Conservation (phyloP, 1,140 invertebrate species). For the Formica selysi region DNA sequence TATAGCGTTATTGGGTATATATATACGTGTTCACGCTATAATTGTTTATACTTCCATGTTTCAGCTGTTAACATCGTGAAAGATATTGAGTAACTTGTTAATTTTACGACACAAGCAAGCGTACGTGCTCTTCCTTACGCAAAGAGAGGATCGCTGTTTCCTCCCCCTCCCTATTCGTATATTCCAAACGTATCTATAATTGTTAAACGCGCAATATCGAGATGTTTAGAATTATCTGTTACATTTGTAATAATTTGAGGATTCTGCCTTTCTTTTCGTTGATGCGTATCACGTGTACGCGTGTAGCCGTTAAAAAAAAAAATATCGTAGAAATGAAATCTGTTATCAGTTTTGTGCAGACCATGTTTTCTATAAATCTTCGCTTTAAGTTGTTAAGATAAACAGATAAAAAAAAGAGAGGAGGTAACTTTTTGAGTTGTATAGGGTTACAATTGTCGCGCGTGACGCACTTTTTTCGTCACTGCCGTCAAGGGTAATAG, state of each 20-base stretch:
- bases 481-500: conserved; percentile 65
- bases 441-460: conserved; percentile 63
- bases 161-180: conserved; percentile 32
- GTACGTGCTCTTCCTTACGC: conserved; percentile 51
- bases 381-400: conserved; percentile 19
- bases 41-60: conserved; percentile 60
- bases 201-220: conserved; percentile 43
- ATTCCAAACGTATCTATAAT: conserved; percentile 42
- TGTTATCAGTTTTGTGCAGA: conserved; percentile 14
- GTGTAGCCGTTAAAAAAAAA: neutral
- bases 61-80: conserved; percentile 58
- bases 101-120: conserved; percentile 55
- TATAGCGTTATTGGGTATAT: conserved; percentile 47
- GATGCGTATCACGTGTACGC: conserved; percentile 33
- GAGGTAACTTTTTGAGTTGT: conserved; percentile 54
- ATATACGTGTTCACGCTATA: conserved; percentile 40
- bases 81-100: conserved; percentile 55
- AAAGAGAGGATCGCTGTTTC: conserved; percentile 27
- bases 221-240: conserved; percentile 55
- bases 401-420: neutral
- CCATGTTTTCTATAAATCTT: conserved; percentile 2
- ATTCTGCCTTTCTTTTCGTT: conserved; percentile 13
- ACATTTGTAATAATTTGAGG: conserved; percentile 39
- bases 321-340: neutral
- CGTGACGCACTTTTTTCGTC: conserved; percentile 55